Evolutionary conservation across 1,140 invertebrate species (phyloP).

Genomic region (Doryteuthis pealeii): DNA sequence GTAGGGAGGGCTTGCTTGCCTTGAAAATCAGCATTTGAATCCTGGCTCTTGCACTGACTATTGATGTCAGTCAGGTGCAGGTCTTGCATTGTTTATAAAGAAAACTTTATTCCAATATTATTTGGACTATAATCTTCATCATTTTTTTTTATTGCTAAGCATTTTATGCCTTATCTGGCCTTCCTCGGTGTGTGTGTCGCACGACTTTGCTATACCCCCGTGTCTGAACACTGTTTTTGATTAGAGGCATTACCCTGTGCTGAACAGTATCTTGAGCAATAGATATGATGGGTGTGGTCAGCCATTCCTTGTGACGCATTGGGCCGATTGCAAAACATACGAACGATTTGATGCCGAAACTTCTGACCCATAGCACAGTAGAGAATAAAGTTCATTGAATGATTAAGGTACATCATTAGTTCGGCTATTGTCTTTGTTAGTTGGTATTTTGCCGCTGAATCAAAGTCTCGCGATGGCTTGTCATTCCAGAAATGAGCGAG

Average conservation of each 20-base stretch:
- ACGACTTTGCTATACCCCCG: background rate
- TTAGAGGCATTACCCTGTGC: background rate
- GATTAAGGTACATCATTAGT: conserved; percentile 59
- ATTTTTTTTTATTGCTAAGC: conserved; percentile 12
- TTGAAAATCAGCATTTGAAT: too few relatives aligned
- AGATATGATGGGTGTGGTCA: conserved; percentile 32
- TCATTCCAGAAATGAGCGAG: conserved; percentile 42
- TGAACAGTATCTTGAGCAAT: conserved; percentile 25
- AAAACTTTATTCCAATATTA: too few relatives aligned
- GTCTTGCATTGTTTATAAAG: too few relatives aligned
- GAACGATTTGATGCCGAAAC: conserved; percentile 45
- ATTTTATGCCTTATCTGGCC: background rate
- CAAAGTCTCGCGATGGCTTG: conserved; percentile 15
- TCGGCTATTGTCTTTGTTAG: conserved; percentile 48
- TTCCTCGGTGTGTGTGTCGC: background rate
- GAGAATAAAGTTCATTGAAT: conserved; percentile 60
- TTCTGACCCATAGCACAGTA: conserved; percentile 58
- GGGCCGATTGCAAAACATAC: conserved; percentile 4
- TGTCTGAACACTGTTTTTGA: background rate
- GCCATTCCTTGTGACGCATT: background rate
- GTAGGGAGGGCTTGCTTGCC: too few relatives aligned
- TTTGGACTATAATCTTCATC: too few relatives aligned
- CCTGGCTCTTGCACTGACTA: too few relatives aligned
- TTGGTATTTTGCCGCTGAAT: conserved; percentile 32
- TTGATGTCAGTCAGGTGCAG: too few relatives aligned